Evolutionary conservation across 2,113 vertebrate species (phyloP).

Genomic region (Capra hircus): DNA sequence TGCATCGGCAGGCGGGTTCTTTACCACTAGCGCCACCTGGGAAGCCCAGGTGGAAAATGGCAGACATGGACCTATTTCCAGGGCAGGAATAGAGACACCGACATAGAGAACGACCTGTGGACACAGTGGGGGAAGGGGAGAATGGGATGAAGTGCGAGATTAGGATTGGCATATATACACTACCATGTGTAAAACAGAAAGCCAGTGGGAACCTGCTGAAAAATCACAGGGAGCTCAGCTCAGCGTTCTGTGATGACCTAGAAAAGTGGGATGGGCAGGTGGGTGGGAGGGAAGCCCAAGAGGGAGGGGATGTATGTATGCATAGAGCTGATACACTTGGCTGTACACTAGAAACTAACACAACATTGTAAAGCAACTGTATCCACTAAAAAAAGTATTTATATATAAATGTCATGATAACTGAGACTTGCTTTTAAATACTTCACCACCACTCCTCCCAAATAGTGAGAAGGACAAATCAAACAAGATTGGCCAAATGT

Average conservation of each 20-base stretch:
- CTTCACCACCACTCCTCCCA: not conserved
- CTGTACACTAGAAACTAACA: not conserved
- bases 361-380: not conserved
- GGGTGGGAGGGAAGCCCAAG: not conserved
- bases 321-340: not conserved
- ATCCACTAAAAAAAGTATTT: not conserved
- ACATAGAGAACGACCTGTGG: not conserved
- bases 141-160: not conserved
- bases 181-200: not conserved
- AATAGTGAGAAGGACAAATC: not conserved
- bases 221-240: not conserved
- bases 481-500: not conserved
- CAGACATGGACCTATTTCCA: not conserved
- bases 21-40: not conserved
- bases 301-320: not conserved
- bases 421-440: conserved; percentile 23
- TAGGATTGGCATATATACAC: not conserved
- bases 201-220: not conserved
- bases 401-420: not conserved
- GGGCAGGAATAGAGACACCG: not conserved
- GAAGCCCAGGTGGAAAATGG: not conserved
- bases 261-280: not conserved
- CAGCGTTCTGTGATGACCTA: not conserved
- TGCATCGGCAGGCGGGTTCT: not conserved
- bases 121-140: not conserved